These are phyloP conservation scores for Dryocosmus kuriphilus DNA, from an alignment of 2,888 invertebrate species.

Conservation along the genomic window DNA sequence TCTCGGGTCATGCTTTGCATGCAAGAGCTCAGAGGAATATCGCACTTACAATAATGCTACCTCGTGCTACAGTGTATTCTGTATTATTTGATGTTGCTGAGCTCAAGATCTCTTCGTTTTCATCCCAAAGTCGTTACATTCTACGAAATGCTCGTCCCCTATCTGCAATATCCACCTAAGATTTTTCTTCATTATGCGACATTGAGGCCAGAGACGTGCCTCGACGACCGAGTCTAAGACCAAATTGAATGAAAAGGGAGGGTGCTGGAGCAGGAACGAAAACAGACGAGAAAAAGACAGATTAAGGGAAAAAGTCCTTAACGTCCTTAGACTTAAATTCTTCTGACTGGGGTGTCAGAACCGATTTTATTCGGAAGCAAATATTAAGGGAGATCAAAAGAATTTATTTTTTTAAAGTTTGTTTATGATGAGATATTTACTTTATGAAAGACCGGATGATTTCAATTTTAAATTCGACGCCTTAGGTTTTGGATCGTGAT, in stretches of 20 bases:
- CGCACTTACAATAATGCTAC: slow-evolving; percentile 28
- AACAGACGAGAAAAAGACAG: background rate
- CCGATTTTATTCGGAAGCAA: background rate
- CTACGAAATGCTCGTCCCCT: background rate
- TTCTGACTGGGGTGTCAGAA: background rate
- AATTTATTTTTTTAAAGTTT: background rate
- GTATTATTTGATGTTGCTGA: slow-evolving; percentile 29
- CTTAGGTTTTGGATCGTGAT: too few relatives aligned
- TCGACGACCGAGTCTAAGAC: background rate
- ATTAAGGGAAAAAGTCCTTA: background rate
- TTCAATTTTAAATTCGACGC: too few relatives aligned
- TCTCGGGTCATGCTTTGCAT: slow-evolving; percentile 29
- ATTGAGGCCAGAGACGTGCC: background rate
- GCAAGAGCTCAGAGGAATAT: slow-evolving; percentile 33
- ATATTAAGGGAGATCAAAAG: background rate
- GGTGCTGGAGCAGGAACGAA: background rate
- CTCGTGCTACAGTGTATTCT: background rate
- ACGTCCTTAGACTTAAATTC: background rate
- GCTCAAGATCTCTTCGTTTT: slow-evolving; percentile 25
- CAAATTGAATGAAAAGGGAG: slow-evolving; percentile 6
- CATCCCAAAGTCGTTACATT: slow-evolving; percentile 30
- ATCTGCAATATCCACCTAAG: slow-evolving; percentile 22
- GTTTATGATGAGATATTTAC: too few relatives aligned
- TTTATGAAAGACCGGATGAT: too few relatives aligned
- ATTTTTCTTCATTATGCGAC: slow-evolving; percentile 25